phyloP scores from a whole-genome alignment of 2,797 vertebrate species.

The Masticophis lateralis region DNA sequence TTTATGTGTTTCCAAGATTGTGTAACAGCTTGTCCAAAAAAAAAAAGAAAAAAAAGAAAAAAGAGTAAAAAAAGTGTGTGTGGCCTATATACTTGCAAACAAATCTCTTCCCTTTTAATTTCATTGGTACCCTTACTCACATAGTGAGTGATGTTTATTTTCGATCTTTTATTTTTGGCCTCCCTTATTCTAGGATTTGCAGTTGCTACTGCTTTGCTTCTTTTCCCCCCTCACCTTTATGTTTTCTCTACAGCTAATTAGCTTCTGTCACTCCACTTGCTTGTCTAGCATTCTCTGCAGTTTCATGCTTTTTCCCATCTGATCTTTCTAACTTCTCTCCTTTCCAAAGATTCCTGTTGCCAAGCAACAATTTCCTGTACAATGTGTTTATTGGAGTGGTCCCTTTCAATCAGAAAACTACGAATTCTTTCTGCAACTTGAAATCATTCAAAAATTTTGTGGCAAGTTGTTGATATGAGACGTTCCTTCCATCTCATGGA shows the following conservation, averaged over 20 bases:
- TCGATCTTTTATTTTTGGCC: not conserved
- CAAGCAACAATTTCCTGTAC: conserved; percentile 23
- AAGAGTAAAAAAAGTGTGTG: not conserved
- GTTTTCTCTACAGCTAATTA: not conserved
- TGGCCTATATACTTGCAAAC: not conserved
- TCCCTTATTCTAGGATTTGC: not conserved
- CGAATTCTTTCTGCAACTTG: conserved; percentile 2
- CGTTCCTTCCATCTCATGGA: conserved; percentile 14
- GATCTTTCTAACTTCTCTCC: conserved; percentile 17
- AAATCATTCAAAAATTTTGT: conserved; percentile 33
- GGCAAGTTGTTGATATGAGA: conserved; percentile 1
- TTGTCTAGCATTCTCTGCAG: not conserved
- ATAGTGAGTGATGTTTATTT: not conserved
- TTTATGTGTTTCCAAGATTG: not conserved
- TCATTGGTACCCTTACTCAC: not conserved
- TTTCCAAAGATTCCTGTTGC: conserved; percentile 37
- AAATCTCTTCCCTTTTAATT: not conserved
- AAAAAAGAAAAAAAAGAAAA: too few species aligned
- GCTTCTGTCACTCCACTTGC: conserved; percentile 12
- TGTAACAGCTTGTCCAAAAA: not conserved
- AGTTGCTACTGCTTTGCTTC: not conserved
- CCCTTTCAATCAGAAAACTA: conserved; percentile 8
- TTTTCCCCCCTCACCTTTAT: not conserved
- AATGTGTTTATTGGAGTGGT: not conserved
- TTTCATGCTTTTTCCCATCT: conserved; percentile 14